Base-by-base conservation (phyloP, 2,113 vertebrate genomes). In the Clinocottus analis region DNA sequence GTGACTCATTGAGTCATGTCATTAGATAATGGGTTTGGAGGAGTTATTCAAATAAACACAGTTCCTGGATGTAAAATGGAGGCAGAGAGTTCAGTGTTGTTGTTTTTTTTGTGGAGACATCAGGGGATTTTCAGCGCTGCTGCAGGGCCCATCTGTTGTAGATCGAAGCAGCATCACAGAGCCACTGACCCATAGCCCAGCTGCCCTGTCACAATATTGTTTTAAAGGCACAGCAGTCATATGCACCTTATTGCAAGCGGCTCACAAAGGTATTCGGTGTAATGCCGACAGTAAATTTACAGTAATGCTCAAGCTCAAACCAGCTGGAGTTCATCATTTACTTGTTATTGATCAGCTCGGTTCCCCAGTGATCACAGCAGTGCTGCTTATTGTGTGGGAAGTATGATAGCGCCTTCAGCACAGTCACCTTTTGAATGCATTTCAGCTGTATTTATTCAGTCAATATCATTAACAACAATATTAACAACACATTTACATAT, bases 141-240 rank as follows among this genome's bases (percentile, higher is more conserved):
- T 85, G 77, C 84, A 81, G 88, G 81, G 86, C 90, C 91, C 91
- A 93, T 93, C 90, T 93, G 91, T 90, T 92, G 85, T 85, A 79
- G 89, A 93, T 91, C 76, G 80, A 86, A 89, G 77, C 84, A 21
- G 78, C 82, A 37, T 68, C 66, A 76, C 83, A 82, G 82, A 87
- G 67, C 43, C 85, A 82, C 77, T 93, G 91, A 93, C 91, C 91
- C 91, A 10, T 89, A 61, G 85, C 72, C 53, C 90, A 86, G 89
- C 90, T 87, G 85, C 81, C 85, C 89, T 84, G 87, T 87, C 84
- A 82, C 87, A 87, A 89, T 90, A 83, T 91, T 90, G 74, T 86
- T 93, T 91, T 92, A 91, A 90, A 80, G 63, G 66, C 53, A 69
- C 82, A 68, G 79, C 80, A 64, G 84, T 88, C 86, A 86, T 85